These are phyloP conservation scores for Apocrypta bakeri DNA, from an alignment of 1,140 invertebrate genomes.

Conservation along the genomic window DNA sequence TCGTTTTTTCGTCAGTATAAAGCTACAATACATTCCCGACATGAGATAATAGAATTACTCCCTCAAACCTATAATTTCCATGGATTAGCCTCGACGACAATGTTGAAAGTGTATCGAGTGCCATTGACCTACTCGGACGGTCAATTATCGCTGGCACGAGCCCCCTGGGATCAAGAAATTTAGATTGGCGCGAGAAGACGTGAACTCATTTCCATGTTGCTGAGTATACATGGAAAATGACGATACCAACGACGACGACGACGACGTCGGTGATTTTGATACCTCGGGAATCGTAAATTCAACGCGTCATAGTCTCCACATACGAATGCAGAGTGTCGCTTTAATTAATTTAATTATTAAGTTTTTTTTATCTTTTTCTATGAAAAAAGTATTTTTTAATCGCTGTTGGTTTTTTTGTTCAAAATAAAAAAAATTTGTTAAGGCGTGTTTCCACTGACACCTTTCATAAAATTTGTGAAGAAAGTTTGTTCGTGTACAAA, in stretches of 20 bases:
- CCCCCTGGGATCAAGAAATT: conserved; percentile 8
- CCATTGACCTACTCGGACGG: conserved; percentile 11
- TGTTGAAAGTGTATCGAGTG: background rate
- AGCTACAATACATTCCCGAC: too few relatives aligned
- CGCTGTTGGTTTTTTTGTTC: too few relatives aligned
- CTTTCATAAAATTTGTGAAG: too few relatives aligned
- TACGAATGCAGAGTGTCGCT: background rate
- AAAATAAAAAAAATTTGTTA: too few relatives aligned
- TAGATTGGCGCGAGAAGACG: conserved; percentile 31
- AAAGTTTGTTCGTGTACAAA: too few relatives aligned
- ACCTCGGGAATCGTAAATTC: conserved; percentile 22
- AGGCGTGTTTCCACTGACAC: too few relatives aligned
- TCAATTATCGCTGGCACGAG: conserved; percentile 3
- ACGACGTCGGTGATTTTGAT: background rate
- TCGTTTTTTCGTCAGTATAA: too few relatives aligned
- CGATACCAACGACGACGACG: too few relatives aligned
- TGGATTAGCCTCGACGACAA: background rate
- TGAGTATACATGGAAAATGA: conserved; percentile 1
- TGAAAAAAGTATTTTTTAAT: too few relatives aligned
- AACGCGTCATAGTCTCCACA: background rate
- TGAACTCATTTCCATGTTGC: conserved; percentile 34
- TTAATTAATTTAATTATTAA: conserved; percentile 6
- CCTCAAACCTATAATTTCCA: background rate
- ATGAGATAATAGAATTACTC: too few relatives aligned
- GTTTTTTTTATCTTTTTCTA: background rate